phyloP scores from a whole-genome alignment of 2,113 vertebrate species.

The Himantopus leucocephalus region DNA sequence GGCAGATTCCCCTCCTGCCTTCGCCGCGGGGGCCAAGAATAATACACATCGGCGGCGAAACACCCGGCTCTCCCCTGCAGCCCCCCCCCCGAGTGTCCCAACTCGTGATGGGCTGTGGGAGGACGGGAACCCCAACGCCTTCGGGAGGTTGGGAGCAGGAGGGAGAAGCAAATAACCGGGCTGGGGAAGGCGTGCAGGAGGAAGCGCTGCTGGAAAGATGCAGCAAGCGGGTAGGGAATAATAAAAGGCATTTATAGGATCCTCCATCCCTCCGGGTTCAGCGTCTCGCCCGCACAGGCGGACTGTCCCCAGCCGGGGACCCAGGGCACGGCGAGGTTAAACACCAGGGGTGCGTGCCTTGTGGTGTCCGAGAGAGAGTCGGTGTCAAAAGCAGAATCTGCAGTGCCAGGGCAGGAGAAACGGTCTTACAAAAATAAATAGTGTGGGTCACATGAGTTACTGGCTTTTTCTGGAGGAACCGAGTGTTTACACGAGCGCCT shows the following conservation, averaged over 20 bases:
- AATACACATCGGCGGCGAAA: background rate
- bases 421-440: background rate
- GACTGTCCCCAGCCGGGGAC: background rate
- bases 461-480: background rate
- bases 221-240: background rate
- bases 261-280: background rate
- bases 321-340: accelerated
- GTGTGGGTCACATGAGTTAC: background rate
- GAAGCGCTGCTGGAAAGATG: background rate
- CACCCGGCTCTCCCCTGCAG: background rate
- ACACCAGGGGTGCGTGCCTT: background rate
- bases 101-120: background rate
- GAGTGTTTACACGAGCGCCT: background rate
- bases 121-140: background rate
- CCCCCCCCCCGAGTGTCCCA: background rate
- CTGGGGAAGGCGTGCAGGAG: background rate
- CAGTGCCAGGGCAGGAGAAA: background rate
- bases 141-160: background rate
- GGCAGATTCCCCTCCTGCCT: background rate
- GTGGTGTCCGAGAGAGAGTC: background rate
- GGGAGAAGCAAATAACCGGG: background rate
- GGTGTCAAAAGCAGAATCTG: background rate
- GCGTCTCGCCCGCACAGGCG: background rate
- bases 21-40: background rate
- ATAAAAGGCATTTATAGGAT: background rate